Percentiles rank a stretch among this genome's conserved stretches.
Evolutionary conservation across 2,113 vertebrate genomes (phyloP).

Genomic region (Albula goreensis): DNA sequence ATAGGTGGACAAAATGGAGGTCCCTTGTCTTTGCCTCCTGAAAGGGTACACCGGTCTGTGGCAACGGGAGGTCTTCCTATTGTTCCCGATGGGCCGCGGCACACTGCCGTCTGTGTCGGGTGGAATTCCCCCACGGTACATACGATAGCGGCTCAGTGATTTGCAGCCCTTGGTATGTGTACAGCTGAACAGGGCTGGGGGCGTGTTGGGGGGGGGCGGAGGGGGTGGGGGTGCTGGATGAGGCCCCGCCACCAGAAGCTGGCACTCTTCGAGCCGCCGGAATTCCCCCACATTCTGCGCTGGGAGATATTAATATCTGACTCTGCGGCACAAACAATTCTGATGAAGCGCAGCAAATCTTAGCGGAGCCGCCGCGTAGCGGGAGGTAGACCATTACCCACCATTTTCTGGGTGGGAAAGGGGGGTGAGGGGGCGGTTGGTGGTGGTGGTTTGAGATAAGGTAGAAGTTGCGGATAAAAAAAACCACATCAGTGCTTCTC

Average conservation of each 20-base stretch:
- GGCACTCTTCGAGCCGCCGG: constrained; percentile 67
- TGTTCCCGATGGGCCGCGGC: constrained; percentile 67
- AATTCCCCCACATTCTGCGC: constrained; percentile 69
- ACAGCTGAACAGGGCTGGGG: constrained; percentile 7
- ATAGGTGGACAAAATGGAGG: constrained; percentile 43
- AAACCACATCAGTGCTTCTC: not conserved
- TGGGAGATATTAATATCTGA: constrained; percentile 70
- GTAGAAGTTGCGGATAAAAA: not conserved
- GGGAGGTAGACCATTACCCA: constrained; percentile 1
- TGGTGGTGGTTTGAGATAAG: not conserved
- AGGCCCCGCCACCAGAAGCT: constrained; percentile 59
- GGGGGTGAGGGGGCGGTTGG: not conserved
- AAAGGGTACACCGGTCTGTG: constrained; percentile 66
- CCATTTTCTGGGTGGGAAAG: not conserved
- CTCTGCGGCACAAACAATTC: constrained; percentile 64
- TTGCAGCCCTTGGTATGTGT: constrained; percentile 53
- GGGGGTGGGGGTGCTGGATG: constrained; percentile 3
- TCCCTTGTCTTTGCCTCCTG: constrained; percentile 65
- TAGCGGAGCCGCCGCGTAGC: constrained; percentile 28
- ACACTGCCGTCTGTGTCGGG: constrained; percentile 56
- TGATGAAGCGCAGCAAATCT: constrained; percentile 57
- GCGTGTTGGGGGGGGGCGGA: not conserved
- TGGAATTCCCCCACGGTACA: constrained; percentile 70
- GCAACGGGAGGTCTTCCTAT: constrained; percentile 52
- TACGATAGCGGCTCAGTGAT: constrained; percentile 62